A percentile compares a stretch with the other conserved stretches of the same genome.
Conservation (phyloP, 2,797 vertebrate genomes). For the Ctenosaura bakeri region DNA sequence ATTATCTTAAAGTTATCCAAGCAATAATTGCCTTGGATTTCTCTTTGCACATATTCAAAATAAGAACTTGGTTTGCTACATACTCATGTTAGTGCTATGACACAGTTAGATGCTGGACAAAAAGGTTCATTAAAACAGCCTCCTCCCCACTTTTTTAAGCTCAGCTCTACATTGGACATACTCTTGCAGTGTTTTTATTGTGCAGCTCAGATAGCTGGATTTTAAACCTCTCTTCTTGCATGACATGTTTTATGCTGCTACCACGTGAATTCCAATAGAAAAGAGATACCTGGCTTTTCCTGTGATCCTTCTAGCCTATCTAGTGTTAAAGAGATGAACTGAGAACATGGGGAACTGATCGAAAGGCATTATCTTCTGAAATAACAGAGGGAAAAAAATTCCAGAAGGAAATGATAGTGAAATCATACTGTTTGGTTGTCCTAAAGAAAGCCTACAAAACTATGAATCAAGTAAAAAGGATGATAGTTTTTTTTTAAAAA, state of each 20-base stretch:
- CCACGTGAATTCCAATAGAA: background rate
- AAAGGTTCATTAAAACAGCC: background rate
- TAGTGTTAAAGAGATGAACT: conserved; percentile 8
- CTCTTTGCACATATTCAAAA: too few relatives aligned
- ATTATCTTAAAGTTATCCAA: too few relatives aligned
- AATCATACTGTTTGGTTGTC: background rate
- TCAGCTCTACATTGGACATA: background rate
- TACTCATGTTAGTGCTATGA: background rate
- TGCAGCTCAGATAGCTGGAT: background rate
- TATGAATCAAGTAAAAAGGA: background rate
- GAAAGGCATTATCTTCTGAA: background rate
- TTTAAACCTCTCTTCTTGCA: background rate
- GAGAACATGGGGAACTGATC: background rate
- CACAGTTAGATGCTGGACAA: background rate
- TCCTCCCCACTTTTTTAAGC: background rate
- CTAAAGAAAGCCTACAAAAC: background rate
- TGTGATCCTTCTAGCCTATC: background rate
- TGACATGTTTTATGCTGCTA: background rate
- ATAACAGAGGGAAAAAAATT: background rate
- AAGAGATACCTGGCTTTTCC: background rate
- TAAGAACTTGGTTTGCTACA: background rate
- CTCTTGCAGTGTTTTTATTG: conserved; percentile 1
- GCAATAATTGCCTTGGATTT: too few relatives aligned
- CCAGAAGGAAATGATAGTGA: background rate
- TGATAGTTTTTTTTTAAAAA: background rate